Percentiles rank a stretch among this genome's conserved stretches.
These are phyloP conservation scores for Pseudomyrmex pallidus DNA, from an alignment of 1,140 invertebrate species.

Conservation along the genomic window DNA sequence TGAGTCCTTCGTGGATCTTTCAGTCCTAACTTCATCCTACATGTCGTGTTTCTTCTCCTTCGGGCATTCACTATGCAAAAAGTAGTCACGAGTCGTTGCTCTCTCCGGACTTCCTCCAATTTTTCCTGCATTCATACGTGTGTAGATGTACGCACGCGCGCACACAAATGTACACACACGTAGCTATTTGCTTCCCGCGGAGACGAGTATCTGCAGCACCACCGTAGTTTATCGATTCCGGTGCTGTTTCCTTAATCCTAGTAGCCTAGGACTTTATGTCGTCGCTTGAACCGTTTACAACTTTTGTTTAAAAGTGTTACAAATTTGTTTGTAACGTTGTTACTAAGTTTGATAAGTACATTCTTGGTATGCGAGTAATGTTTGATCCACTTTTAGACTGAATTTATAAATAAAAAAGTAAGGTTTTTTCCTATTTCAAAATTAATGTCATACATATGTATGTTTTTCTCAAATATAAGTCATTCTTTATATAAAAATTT, in stretches of 20 bases:
- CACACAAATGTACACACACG: not conserved
- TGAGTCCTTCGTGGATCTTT: conserved; percentile 58
- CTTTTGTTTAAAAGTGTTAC: conserved; percentile 23
- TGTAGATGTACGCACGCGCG: not conserved
- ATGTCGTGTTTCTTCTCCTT: conserved; percentile 50
- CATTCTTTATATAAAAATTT: not conserved
- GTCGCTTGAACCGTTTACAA: conserved; percentile 6
- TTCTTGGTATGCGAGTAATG: not conserved
- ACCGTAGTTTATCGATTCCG: conserved; percentile 51
- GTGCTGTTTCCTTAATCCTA: conserved; percentile 37
- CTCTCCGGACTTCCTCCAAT: conserved; percentile 70
- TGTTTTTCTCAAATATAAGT: too few species aligned
- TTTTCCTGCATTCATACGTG: conserved; percentile 65
- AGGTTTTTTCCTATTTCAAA: not conserved
- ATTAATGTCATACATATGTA: too few species aligned
- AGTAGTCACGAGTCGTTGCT: conserved; percentile 78
- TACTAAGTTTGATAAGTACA: conserved; percentile 24
- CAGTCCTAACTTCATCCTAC: conserved; percentile 46
- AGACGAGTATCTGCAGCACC: conserved; percentile 10
- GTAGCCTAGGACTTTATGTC: conserved; percentile 28
- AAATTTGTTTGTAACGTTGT: conserved; percentile 30
- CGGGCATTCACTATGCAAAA: conserved; percentile 73
- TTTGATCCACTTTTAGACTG: not conserved
- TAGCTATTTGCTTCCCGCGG: conserved; percentile 22
- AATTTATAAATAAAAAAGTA: conserved; percentile 5